Evolutionary conservation across 2,113 vertebrate species (phyloP).

Genomic region (Chionis minor): DNA sequence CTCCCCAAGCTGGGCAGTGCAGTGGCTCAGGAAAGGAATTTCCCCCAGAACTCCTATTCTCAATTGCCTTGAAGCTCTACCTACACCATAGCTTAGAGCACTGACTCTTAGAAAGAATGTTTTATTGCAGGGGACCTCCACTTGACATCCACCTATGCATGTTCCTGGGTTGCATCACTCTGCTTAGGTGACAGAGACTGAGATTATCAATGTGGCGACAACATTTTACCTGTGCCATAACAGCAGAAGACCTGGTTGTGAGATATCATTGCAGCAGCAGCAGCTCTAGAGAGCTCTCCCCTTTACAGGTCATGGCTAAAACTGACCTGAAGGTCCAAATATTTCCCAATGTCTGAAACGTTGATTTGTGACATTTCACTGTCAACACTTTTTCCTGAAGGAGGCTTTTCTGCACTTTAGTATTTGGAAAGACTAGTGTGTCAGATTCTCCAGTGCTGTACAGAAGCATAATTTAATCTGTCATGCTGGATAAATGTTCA

Average conservation of each 20-base stretch:
- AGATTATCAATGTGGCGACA: background rate
- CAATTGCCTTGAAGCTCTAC: background rate
- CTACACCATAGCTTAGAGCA: background rate
- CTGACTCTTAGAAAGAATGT: background rate
- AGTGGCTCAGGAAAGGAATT: background rate
- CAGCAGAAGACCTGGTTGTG: background rate
- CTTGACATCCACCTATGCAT: background rate
- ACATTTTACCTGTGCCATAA: background rate
- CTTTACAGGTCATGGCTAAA: background rate
- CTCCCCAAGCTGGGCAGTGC: background rate
- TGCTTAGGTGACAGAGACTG: background rate
- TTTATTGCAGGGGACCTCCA: background rate
- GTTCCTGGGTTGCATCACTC: background rate
- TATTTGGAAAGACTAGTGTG: background rate
- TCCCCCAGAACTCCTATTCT: background rate
- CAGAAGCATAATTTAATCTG: background rate
- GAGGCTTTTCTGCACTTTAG: background rate
- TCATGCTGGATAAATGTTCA: background rate
- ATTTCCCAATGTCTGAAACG: background rate
- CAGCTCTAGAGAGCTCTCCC: background rate
- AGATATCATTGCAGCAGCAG: background rate
- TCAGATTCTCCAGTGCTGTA: background rate
- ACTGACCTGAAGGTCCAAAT: background rate
- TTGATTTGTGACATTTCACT: background rate
- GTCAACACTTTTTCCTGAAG: background rate